These are phyloP conservation scores for Rhamnusium bicolor DNA, from an alignment of 2,888 invertebrate genomes.

Conservation along the genomic window DNA sequence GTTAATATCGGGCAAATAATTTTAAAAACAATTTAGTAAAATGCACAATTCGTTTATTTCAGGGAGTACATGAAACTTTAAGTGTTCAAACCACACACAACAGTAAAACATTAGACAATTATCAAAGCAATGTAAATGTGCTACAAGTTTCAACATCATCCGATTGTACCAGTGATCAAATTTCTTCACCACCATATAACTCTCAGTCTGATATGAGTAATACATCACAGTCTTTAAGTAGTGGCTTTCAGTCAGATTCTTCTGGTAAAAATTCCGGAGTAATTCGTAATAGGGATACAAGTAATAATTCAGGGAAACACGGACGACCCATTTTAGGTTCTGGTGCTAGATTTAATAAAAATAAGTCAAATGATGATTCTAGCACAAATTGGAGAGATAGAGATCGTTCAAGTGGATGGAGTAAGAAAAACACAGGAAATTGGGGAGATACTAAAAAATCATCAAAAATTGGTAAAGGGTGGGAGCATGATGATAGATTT, in stretches of 20 bases:
- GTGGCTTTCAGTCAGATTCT: constrained; percentile 46
- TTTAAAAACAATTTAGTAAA: no score
- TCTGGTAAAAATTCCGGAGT: constrained; percentile 42
- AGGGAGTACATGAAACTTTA: constrained; percentile 60
- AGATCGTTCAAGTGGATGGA: constrained; percentile 41
- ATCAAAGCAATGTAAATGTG: constrained; percentile 66
- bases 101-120: constrained; percentile 63
- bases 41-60: constrained; percentile 41
- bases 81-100: constrained; percentile 64
- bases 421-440: constrained; percentile 43
- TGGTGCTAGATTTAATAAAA: constrained; percentile 63
- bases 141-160: constrained; percentile 62
- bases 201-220: constrained; percentile 34
- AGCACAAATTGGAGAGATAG: constrained; percentile 52
- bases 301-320: constrained; percentile 34
- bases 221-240: constrained; percentile 35
- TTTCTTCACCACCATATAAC: constrained; percentile 30
- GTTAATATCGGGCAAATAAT: no score
- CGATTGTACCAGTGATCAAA: constrained; percentile 27
- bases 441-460: constrained; percentile 46
- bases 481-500: constrained; percentile 69
- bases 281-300: constrained; percentile 21
- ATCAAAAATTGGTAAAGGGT: constrained; percentile 59
- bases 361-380: constrained; percentile 50
- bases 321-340: constrained; percentile 68